phyloP scores from a whole-genome alignment of 2,113 vertebrate species.

The Ginglymostoma cirratum region DNA sequence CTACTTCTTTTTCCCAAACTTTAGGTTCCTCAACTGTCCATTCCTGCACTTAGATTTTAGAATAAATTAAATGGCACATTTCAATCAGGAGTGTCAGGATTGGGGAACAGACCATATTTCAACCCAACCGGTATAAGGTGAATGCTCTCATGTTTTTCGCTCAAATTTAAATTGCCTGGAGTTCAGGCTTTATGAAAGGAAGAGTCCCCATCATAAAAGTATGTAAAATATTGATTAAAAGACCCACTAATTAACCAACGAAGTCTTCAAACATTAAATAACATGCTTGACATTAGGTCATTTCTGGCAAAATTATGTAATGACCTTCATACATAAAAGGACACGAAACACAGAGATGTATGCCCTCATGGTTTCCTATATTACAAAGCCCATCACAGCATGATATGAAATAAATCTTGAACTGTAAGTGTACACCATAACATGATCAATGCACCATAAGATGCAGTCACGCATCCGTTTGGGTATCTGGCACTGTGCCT shows the following conservation, averaged over 20 bases:
- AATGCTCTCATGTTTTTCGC: not conserved
- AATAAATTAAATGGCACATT: not conserved
- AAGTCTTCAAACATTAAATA: not conserved
- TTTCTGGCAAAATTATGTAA: not conserved
- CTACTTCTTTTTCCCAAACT: not conserved
- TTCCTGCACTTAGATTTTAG: not conserved
- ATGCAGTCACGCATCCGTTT: not conserved
- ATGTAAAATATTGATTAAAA: not conserved
- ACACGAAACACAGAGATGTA: not conserved
- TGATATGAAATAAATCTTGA: not conserved
- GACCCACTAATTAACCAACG: not conserved
- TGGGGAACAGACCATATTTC: not conserved
- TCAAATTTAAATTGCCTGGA: not conserved
- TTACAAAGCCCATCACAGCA: not conserved
- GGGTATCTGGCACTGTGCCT: not conserved
- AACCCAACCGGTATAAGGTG: not conserved
- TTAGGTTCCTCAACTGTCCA: not conserved
- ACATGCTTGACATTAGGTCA: not conserved
- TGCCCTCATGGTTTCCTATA: not conserved
- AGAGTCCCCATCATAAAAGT: not conserved
- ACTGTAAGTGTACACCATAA: not conserved
- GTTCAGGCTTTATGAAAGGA: not conserved
- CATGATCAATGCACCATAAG: not conserved
- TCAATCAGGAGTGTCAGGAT: not conserved
- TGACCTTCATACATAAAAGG: not conserved